Evolutionary conservation across 2,113 vertebrate genomes (phyloP).

Genomic region (Nibea coibor): DNA sequence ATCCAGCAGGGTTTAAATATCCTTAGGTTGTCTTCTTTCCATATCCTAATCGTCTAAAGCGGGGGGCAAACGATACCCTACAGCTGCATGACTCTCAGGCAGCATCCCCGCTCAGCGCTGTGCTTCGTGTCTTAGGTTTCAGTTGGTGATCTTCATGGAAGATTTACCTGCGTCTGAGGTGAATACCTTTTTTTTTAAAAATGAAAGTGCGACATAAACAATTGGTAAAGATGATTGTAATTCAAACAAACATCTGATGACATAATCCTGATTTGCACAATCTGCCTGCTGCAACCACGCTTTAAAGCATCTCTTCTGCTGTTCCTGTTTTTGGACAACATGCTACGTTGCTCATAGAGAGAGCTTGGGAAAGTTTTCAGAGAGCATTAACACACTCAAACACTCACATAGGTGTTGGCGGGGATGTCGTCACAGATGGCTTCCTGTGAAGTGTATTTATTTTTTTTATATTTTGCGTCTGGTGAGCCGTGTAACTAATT

Average conservation of each 20-base stretch:
- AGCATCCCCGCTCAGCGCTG: background rate
- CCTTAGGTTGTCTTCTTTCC: background rate
- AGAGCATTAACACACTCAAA: background rate
- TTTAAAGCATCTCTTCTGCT: background rate
- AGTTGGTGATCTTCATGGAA: background rate
- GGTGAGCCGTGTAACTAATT: background rate
- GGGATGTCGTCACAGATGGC: slow-evolving; percentile 8
- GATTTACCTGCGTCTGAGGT: background rate
- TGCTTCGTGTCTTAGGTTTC: background rate
- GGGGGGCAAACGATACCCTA: background rate
- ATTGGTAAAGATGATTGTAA: background rate
- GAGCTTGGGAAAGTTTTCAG: background rate
- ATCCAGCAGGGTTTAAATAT: background rate
- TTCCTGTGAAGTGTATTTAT: slow-evolving; percentile 24
- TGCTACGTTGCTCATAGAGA: background rate
- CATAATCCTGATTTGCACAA: background rate
- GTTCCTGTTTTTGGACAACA: slow-evolving; percentile 6
- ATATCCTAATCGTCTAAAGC: background rate
- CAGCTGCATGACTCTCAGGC: background rate
- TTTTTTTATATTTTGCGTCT: background rate
- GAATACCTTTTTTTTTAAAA: background rate
- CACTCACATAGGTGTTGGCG: background rate
- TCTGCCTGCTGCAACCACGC: background rate
- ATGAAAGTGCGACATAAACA: background rate
- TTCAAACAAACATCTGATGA: background rate